A percentile compares a stretch with the other conserved stretches of the same genome.
These are phyloP conservation scores for Cephus runcator DNA, from an alignment of 2,888 invertebrate genomes.

Conservation along the genomic window DNA sequence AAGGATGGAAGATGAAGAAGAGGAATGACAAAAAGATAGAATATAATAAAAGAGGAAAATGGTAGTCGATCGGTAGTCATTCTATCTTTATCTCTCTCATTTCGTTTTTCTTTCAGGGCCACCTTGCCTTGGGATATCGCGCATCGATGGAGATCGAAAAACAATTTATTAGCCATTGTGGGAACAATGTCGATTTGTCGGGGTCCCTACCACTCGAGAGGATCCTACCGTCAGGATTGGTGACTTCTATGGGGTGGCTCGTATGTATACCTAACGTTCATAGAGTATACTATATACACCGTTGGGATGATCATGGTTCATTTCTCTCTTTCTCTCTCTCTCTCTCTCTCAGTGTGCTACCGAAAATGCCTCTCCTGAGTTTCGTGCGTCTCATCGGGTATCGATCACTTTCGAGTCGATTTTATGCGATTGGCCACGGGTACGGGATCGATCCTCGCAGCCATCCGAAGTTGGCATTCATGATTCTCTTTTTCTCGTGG, in stretches of 20 bases:
- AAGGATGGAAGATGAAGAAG: background rate
- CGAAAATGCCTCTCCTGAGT: background rate
- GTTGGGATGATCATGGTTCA: slow-evolving; percentile 1
- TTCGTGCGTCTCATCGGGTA: slow-evolving; percentile 31
- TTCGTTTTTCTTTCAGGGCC: background rate
- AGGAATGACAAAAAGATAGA: background rate
- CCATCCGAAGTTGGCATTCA: slow-evolving; percentile 39
- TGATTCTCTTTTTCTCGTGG: slow-evolving; percentile 24
- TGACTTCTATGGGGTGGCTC: background rate
- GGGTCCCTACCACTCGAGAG: slow-evolving; percentile 20
- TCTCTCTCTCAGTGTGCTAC: background rate
- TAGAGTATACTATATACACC: slow-evolving; percentile 18
- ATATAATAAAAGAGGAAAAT: background rate
- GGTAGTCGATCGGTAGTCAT: background rate
- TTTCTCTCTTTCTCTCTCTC: background rate
- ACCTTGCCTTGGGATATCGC: background rate
- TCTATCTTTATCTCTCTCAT: background rate
- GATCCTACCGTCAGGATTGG: background rate
- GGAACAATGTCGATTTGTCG: slow-evolving; percentile 48
- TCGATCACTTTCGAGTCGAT: slow-evolving; percentile 53
- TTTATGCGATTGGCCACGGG: slow-evolving; percentile 47
- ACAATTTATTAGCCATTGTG: slow-evolving; percentile 49
- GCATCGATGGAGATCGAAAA: slow-evolving; percentile 16
- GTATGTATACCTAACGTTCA: background rate
- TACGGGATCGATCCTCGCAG: slow-evolving; percentile 18